Conservation (phyloP, 2,113 vertebrate species). For the Amphilophus citrinellus region DNA sequence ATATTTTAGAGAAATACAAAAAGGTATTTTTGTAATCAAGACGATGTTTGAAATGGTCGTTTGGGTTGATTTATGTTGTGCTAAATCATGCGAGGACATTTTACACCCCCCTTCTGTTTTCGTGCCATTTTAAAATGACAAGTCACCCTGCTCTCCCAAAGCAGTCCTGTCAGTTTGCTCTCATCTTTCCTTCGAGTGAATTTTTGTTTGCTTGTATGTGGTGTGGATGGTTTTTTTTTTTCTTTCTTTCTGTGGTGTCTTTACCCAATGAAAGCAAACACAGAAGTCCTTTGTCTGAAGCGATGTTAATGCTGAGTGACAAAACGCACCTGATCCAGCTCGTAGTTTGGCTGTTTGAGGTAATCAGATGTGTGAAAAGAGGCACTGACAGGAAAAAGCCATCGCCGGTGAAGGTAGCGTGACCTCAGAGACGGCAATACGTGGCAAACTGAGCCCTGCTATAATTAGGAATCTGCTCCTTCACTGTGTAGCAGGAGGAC, state of each 20-base stretch:
- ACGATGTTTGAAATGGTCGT: constrained; percentile 74
- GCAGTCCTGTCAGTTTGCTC: constrained; percentile 56
- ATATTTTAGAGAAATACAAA: constrained; percentile 83
- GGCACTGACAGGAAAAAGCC: constrained; percentile 61
- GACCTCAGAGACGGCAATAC: constrained; percentile 42
- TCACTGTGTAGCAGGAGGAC: constrained; percentile 59
- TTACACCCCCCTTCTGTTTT: constrained; percentile 24
- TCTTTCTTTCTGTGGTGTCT: neutral
- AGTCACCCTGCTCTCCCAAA: constrained; percentile 65
- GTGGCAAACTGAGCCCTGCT: constrained; percentile 58
- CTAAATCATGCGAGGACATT: constrained; percentile 57
- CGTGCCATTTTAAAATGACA: constrained; percentile 40
- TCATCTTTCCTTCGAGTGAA: constrained; percentile 34
- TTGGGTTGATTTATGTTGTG: constrained; percentile 69
- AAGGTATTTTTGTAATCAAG: constrained; percentile 85
- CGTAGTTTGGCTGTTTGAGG: constrained; percentile 20
- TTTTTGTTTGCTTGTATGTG: constrained; percentile 12
- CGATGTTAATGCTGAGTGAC: neutral
- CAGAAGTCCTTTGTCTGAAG: neutral
- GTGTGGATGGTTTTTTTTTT: neutral
- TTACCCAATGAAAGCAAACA: constrained; percentile 17
- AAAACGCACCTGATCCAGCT: constrained; percentile 29
- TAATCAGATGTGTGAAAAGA: constrained; percentile 43
- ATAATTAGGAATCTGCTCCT: constrained; percentile 62
- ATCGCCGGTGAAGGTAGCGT: constrained; percentile 40